These are phyloP conservation scores for Lota lota DNA, from an alignment of 2,113 vertebrate species.

Conservation along the genomic window DNA sequence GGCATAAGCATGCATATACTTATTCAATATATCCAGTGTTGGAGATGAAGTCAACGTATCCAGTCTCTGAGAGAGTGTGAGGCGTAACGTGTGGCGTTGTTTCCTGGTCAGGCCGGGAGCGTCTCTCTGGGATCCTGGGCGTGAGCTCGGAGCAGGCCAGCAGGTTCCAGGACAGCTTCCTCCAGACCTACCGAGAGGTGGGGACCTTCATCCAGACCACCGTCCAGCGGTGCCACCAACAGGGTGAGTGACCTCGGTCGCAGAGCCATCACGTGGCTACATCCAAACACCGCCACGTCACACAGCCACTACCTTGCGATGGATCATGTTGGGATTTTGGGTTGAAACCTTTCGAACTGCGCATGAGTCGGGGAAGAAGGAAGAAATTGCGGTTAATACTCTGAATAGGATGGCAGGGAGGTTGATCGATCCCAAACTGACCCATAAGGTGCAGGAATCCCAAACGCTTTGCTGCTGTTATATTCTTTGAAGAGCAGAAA, in stretches of 20 bases:
- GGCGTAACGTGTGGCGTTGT: too few species aligned
- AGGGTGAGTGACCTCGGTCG: slow-evolving; percentile 63
- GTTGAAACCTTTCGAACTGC: too few species aligned
- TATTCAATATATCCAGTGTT: not conserved
- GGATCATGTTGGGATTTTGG: too few species aligned
- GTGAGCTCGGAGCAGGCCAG: slow-evolving; percentile 78
- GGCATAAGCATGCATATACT: too few species aligned
- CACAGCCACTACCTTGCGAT: too few species aligned
- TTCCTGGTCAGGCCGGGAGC: slow-evolving; percentile 75
- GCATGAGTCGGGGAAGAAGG: too few species aligned
- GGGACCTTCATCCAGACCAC: slow-evolving; percentile 81
- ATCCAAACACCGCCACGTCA: not conserved
- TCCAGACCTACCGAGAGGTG: slow-evolving; percentile 85
- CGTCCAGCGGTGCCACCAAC: slow-evolving; percentile 76
- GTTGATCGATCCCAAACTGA: too few species aligned
- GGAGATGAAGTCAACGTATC: not conserved
- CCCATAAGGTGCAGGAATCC: not conserved
- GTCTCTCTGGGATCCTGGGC: slow-evolving; percentile 83
- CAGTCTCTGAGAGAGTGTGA: too few species aligned
- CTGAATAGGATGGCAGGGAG: too few species aligned
- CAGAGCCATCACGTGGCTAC: not conserved
- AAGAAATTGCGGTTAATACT: too few species aligned
- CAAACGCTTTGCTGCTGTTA: not conserved
- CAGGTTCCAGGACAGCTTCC: slow-evolving; percentile 83
- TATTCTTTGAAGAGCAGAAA: not conserved